These are phyloP conservation scores for Pachliopta kotzebuea DNA, from an alignment of 2,888 invertebrate species.

Conservation along the genomic window DNA sequence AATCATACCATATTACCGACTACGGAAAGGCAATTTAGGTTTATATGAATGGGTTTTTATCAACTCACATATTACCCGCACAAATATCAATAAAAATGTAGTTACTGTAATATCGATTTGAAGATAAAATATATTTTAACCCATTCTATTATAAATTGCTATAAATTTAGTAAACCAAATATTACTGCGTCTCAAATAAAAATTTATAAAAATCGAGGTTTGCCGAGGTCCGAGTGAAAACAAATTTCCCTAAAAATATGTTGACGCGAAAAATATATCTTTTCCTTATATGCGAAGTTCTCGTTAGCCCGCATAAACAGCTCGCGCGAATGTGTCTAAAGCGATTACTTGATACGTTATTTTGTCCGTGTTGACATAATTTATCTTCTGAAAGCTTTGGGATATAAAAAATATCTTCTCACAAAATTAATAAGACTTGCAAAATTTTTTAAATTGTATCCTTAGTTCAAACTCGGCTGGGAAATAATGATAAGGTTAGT, in stretches of 20 bases:
- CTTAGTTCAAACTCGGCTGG: not conserved
- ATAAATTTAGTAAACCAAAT: too few species aligned
- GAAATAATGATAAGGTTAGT: too few species aligned
- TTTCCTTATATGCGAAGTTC: slow-evolving; percentile 11
- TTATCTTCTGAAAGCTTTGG: slow-evolving; percentile 9
- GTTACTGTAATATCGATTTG: too few species aligned
- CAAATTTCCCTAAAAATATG: slow-evolving; percentile 15
- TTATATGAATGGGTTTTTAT: too few species aligned
- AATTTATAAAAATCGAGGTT: not conserved
- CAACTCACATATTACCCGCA: too few species aligned
- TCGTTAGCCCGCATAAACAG: slow-evolving; percentile 23
- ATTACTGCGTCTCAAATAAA: not conserved
- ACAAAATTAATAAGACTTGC: not conserved
- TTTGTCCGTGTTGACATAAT: slow-evolving; percentile 21
- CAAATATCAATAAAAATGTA: too few species aligned
- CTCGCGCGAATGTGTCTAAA: slow-evolving; percentile 13
- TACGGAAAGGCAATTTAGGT: too few species aligned
- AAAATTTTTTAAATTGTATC: not conserved
- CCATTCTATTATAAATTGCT: too few species aligned
- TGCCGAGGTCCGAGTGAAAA: slow-evolving; percentile 19
- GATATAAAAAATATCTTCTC: not conserved
- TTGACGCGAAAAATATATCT: slow-evolving; percentile 10
- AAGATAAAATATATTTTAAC: too few species aligned
- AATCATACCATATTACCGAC: too few species aligned
- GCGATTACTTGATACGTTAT: slow-evolving; percentile 26